Base-by-base conservation (phyloP, 2,113 vertebrate species). In the Vulpes vulpes region DNA sequence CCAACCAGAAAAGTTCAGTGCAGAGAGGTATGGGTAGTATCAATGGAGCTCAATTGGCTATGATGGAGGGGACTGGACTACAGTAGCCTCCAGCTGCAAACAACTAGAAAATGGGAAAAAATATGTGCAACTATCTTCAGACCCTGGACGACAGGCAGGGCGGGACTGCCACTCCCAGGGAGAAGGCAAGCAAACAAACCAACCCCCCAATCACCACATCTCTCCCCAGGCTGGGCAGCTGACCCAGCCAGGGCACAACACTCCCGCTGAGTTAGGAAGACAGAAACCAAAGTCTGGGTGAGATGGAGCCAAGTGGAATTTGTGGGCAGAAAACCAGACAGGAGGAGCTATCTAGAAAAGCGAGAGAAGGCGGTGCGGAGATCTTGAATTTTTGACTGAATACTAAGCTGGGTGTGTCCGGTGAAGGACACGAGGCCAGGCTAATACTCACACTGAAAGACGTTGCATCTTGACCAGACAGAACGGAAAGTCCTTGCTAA, bases 31-130 rank as follows among this genome's bases (percentile, higher is more conserved):
- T 5, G 53, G 17, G 2, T 32, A 23, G 14, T 8, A 60, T 1
- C 0, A 2, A 22, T 1, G 2, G 38, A 17, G 73, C 73, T 3
- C 38, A 9, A 2, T 5, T 3, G 3, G 87, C 71, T 30, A 2
- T 1, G 73, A 25, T 1, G 14, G 73, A 6, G 7, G 0, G 23
- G 59, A 19, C 15, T 10, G 23, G 59, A 11, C 32, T 14, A 62
- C 73, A 7, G 59, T 25, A 12, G 22, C 53, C 30, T 64, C 59
- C 43, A 8, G 88, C 59, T 4, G 23, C 32, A 64, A n/a, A 78
- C 32, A 62, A 64, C 30, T 16, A 64, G 73, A 35, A 53, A 53
- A 35, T 11, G 73, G 20, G 3, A 9, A 8, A 19, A 62, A 22
- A 11, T 2, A 17, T 0, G 30, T 14, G 43, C 32, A 14, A 38